Evolutionary conservation across 2,113 vertebrate species (phyloP).

Genomic region (Perccottus glenii): DNA sequence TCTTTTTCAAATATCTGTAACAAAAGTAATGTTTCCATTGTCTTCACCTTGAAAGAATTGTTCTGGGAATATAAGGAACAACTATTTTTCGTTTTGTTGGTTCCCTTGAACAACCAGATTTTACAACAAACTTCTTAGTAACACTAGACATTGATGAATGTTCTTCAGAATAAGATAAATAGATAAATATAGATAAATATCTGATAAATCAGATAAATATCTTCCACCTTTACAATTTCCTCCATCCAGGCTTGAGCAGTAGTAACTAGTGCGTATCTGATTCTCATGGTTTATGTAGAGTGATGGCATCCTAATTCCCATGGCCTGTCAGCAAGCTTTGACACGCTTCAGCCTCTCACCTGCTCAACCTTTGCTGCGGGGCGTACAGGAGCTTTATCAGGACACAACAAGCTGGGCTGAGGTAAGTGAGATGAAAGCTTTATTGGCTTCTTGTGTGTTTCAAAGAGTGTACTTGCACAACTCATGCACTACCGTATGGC

Average conservation of each 20-base stretch:
- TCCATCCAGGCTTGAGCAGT: background rate
- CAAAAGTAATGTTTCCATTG: too few species aligned
- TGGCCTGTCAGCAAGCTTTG: slow-evolving; percentile 38
- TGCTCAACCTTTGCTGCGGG: slow-evolving; percentile 49
- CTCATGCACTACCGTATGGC: background rate
- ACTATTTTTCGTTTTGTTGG: background rate
- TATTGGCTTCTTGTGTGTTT: slow-evolving; percentile 16
- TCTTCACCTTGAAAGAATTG: too few species aligned
- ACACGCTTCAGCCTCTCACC: slow-evolving; percentile 46
- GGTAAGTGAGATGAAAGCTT: slow-evolving; percentile 11
- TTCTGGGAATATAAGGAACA: too few species aligned
- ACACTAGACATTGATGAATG: slow-evolving; percentile 2
- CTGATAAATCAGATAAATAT: slow-evolving; percentile 10
- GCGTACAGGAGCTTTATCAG: slow-evolving; percentile 20
- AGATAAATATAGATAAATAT: too few species aligned
- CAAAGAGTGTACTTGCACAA: background rate
- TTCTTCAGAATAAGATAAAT: slow-evolving; percentile 9
- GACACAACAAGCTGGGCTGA: slow-evolving; percentile 20
- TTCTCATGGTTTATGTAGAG: slow-evolving; percentile 33
- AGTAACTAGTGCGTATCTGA: slow-evolving; percentile 11
- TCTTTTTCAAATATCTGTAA: too few species aligned
- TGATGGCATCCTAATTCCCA: slow-evolving; percentile 33
- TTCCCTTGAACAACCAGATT: slow-evolving; percentile 46
- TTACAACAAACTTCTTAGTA: background rate
- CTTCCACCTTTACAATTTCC: slow-evolving; percentile 22